Conservation (phyloP, 2,113 vertebrate species). For the Colossoma macropomum region DNA sequence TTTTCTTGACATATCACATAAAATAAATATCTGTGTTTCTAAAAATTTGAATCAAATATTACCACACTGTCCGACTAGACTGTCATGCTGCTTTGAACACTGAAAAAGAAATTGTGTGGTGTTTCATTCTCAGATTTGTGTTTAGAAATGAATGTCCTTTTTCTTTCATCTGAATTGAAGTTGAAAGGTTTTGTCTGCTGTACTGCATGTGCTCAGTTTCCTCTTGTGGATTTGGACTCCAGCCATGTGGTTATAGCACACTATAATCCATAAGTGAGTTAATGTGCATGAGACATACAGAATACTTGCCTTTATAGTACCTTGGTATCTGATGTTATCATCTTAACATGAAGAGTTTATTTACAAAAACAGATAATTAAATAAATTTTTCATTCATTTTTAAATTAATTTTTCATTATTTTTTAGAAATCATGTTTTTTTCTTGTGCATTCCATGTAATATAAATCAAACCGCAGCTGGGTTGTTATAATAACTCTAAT, state of each 20-base stretch:
- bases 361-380: too few relatives aligned
- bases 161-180: not conserved
- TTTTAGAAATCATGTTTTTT: too few relatives aligned
- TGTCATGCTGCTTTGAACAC: not conserved
- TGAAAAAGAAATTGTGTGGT: conserved; percentile 1
- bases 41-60: not conserved
- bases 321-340: conserved; percentile 4
- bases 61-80: not conserved
- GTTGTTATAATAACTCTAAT: too few relatives aligned
- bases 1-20: not conserved
- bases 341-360: not conserved
- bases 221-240: conserved; percentile 37
- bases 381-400: too few relatives aligned
- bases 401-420: too few relatives aligned
- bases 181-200: not conserved
- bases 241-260: conserved; percentile 39
- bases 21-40: not conserved
- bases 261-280: conserved; percentile 38
- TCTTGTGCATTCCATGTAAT: too few relatives aligned
- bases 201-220: conserved; percentile 24
- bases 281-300: conserved; percentile 19
- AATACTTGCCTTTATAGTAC: conserved; percentile 6
- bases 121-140: not conserved
- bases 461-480: too few relatives aligned
- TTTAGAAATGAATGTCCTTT: conserved; percentile 4